Evolutionary conservation across 2,797 vertebrate genomes (phyloP).

Genomic region (Lemur catta): DNA sequence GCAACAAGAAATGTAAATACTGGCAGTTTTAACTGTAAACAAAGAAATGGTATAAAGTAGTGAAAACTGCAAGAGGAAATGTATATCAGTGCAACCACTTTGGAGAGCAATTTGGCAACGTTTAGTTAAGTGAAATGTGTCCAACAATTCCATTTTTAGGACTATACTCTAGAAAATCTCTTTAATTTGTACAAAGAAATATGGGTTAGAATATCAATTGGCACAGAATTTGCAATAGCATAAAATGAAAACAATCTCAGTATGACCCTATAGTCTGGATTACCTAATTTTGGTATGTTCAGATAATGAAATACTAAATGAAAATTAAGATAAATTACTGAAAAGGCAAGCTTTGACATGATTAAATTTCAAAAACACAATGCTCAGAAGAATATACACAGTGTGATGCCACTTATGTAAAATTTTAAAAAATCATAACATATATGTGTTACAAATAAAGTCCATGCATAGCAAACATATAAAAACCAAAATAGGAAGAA

Average conservation of each 20-base stretch:
- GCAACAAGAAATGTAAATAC: neutral
- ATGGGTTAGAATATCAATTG: neutral
- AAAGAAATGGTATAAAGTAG: neutral
- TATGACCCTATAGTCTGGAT: neutral
- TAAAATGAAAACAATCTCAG: neutral
- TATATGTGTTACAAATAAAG: neutral
- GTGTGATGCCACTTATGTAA: neutral
- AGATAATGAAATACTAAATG: neutral
- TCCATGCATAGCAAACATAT: neutral
- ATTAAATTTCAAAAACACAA: neutral
- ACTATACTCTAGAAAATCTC: neutral
- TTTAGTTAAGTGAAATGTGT: neutral
- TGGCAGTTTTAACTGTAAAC: neutral
- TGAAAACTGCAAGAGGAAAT: neutral
- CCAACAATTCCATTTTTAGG: neutral
- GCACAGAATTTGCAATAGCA: neutral
- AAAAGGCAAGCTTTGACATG: neutral
- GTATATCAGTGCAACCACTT: neutral
- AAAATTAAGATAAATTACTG: neutral
- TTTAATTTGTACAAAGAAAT: neutral
- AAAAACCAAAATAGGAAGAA: neutral
- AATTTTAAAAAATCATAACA: neutral
- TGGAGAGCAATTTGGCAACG: neutral
- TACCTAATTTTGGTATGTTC: neutral
- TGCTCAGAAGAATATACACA: neutral